Evolutionary conservation across 1,140 invertebrate genomes (phyloP).

Genomic region (Drosophila subpulchrella): DNA sequence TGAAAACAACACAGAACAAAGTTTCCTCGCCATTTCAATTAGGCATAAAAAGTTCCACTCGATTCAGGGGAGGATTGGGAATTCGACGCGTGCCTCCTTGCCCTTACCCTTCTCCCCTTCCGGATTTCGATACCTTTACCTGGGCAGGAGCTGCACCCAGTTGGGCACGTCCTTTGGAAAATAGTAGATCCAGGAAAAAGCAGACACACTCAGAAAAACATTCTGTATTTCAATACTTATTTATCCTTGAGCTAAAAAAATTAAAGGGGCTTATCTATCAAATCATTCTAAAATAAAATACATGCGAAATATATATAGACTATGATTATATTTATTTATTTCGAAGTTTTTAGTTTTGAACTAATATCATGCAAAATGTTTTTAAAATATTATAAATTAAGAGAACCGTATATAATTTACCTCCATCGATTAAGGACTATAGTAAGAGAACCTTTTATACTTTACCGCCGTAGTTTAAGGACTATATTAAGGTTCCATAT

Average conservation of each 20-base stretch:
- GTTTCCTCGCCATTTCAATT: conserved; percentile 74
- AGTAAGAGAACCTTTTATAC: too few species aligned
- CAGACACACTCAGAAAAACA: conserved; percentile 13
- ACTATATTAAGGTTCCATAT: background rate
- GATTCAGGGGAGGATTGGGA: conserved; percentile 60
- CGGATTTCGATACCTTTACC: conserved; percentile 52
- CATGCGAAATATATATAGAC: too few species aligned
- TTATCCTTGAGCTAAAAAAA: background rate
- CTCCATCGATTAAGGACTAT: too few species aligned
- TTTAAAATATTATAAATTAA: too few species aligned
- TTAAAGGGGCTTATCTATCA: too few species aligned
- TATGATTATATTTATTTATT: too few species aligned
- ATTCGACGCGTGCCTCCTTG: conserved; percentile 58
- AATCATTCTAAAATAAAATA: too few species aligned
- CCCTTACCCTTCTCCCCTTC: background rate
- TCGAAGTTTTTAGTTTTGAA: too few species aligned
- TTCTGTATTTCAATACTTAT: background rate
- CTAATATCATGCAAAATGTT: too few species aligned
- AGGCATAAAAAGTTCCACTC: conserved; percentile 68
- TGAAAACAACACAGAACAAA: conserved; percentile 45
- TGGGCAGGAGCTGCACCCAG: conserved; percentile 67
- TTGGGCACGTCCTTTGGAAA: conserved; percentile 73
- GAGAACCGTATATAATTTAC: too few species aligned
- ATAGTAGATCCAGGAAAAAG: conserved; percentile 37
- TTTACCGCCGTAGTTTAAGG: background rate